Percentiles rank a stretch among this genome's conserved stretches.
phyloP scores from a whole-genome alignment of 1,140 invertebrate genomes.

The Drosophila tristis region DNA sequence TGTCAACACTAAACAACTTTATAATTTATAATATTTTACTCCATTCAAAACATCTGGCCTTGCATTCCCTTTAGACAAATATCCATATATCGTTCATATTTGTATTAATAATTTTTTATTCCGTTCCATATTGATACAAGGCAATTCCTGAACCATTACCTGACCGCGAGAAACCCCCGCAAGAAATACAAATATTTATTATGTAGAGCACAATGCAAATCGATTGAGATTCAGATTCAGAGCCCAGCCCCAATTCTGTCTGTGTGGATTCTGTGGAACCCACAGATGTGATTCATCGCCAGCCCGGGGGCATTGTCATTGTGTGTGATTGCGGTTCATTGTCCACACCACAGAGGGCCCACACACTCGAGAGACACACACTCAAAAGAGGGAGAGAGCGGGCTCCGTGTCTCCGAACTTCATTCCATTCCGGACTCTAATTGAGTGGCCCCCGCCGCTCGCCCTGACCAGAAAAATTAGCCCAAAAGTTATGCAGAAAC shows the following conservation, averaged over 20 bases:
- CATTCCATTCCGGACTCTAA: conserved; percentile 49
- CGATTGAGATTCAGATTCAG: conserved; percentile 50
- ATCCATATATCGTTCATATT: too few species aligned
- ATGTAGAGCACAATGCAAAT: conserved; percentile 24
- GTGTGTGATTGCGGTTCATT: conserved; percentile 55
- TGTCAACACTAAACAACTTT: too few species aligned
- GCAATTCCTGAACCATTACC: too few species aligned
- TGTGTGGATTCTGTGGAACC: conserved; percentile 24
- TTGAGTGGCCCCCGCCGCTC: conserved; percentile 26
- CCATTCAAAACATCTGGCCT: too few species aligned
- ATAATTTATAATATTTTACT: too few species aligned
- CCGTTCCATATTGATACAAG: too few species aligned
- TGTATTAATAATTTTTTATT: too few species aligned
- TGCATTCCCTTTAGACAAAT: too few species aligned
- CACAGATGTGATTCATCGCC: conserved; percentile 39
- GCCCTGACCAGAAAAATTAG: conserved; percentile 49
- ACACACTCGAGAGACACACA: conserved; percentile 44
- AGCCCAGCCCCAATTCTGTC: conserved; percentile 45
- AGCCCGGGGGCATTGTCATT: conserved; percentile 54
- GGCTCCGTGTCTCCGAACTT: conserved; percentile 18
- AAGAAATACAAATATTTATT: conserved; percentile 10
- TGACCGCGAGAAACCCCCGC: neutral
- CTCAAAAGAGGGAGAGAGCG: neutral
- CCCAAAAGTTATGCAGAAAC: conserved; percentile 50
- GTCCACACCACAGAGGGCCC: conserved; percentile 37